These are phyloP conservation scores for Coelopa frigida DNA, from an alignment of 1,140 invertebrate species.

Conservation along the genomic window DNA sequence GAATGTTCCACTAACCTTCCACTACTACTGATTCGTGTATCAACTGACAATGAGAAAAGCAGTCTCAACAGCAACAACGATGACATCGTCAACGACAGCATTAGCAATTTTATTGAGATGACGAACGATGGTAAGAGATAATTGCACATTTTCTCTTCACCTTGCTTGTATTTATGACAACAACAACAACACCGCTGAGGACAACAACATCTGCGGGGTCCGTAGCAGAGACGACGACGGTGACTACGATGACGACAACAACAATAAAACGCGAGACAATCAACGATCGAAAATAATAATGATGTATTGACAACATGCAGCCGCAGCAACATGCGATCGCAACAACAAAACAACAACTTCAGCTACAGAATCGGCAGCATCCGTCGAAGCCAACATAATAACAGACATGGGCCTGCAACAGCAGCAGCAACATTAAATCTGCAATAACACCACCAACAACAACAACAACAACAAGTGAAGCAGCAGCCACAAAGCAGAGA, in stretches of 20 bases:
- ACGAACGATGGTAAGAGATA: too few relatives aligned
- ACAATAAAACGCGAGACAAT: neutral
- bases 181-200: constrained; percentile 1
- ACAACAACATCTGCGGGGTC: neutral
- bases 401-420: constrained; percentile 1
- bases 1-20: too few relatives aligned
- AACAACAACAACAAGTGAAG: constrained; percentile 2
- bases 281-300: constrained; percentile 1
- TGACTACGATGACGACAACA: neutral
- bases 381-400: too few relatives aligned
- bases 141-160: too few relatives aligned
- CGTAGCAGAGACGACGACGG: neutral
- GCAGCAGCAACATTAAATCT: constrained; percentile 1
- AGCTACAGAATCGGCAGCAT: neutral
- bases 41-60: too few relatives aligned
- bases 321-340: constrained; percentile 2
- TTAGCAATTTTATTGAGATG: too few relatives aligned
- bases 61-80: too few relatives aligned
- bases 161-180: constrained; percentile 1
- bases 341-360: neutral
- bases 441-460: constrained; percentile 9
- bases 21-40: too few relatives aligned
- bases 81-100: too few relatives aligned
- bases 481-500: neutral
- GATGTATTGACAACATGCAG: neutral